Evolutionary conservation across 2,888 invertebrate species (phyloP).

Genomic region (Melanargia galathea): DNA sequence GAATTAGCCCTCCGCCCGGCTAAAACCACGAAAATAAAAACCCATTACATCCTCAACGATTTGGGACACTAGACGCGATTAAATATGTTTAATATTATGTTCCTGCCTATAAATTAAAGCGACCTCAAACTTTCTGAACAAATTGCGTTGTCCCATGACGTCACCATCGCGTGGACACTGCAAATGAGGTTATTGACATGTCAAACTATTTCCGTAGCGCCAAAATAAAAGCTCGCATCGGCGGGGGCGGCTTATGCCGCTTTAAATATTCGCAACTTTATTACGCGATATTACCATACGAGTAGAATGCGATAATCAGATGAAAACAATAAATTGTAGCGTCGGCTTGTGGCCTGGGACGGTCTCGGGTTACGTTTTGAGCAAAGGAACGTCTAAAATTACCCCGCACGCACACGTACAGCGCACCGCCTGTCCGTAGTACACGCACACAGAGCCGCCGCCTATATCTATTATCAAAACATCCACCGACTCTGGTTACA

Average conservation of each 20-base stretch:
- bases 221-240: slow-evolving; percentile 74
- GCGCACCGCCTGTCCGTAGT: slow-evolving; percentile 56
- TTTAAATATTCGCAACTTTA: slow-evolving; percentile 33
- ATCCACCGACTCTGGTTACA: slow-evolving; percentile 80
- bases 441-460: slow-evolving; percentile 66
- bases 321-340: slow-evolving; percentile 80
- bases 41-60: slow-evolving; percentile 55
- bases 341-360: slow-evolving; percentile 80
- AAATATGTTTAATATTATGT: slow-evolving; percentile 46
- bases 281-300: slow-evolving; percentile 47
- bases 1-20: slow-evolving; percentile 22
- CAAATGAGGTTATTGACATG: slow-evolving; percentile 79
- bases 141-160: slow-evolving; percentile 71
- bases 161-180: slow-evolving; percentile 71
- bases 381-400: slow-evolving; percentile 83
- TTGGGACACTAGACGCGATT: slow-evolving; percentile 61
- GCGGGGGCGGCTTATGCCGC: slow-evolving; percentile 55
- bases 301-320: slow-evolving; percentile 69
- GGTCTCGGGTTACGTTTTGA: slow-evolving; percentile 80
- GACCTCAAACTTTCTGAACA: slow-evolving; percentile 70
- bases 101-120: slow-evolving; percentile 70
- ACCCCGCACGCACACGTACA: slow-evolving; percentile 74
- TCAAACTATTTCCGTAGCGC: slow-evolving; percentile 79
- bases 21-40: slow-evolving; percentile 55
- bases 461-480: slow-evolving; percentile 83